Evolutionary conservation across 2,113 vertebrate species (phyloP), one percentile per base, ranked within the genome.

Genomic region (Festucalex cinctus): DNA sequence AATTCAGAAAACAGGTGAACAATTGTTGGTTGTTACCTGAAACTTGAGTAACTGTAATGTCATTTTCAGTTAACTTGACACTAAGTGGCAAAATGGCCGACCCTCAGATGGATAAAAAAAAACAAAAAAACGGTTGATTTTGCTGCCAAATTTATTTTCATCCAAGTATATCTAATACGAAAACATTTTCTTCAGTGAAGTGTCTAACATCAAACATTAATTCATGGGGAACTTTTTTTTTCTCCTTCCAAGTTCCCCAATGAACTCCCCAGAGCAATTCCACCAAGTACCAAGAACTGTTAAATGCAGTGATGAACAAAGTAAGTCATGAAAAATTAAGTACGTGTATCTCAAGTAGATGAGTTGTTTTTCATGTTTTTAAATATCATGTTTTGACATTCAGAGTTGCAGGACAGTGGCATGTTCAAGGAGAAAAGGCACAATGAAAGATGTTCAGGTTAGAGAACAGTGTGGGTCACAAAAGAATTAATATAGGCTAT

Each of bases 381-480:
- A 48, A 62, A n/a, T 66, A 5, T 43, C 24, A 46, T 77, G 3
- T 74, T 51, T 87, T 69, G 76, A 36, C 87, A 58, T 67, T 78
- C 70, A 71, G 88, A 84, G 63, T 57, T 83, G 6, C 64, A 85
- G 46, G 58, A 71, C 5, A 13, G 19, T 64, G 73, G 85, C 60
- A 85, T 79, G 48, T 63, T 54, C 22, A 39, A 41, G 2, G 48
- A 58, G n/a, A 37, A 43, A 53, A 67, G 64, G 20, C 65, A 41
- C 70, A 46, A 54, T 51, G 58, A 53, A 46, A 79, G 89, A 2
- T 91, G 90, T 72, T 77, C 76, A 83, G 88, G 90, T 90, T 71
- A 19, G 64, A 73, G 36, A 44, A 59, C 9, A 51, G 48, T 10
- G 1, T 51, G 20, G n/a, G 8, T 22, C 48, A 51, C n/a, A 13